A percentile compares a stretch with the other conserved stretches of the same genome.
Conservation (phyloP, 2,797 vertebrate species). For the Pampus argenteus region DNA sequence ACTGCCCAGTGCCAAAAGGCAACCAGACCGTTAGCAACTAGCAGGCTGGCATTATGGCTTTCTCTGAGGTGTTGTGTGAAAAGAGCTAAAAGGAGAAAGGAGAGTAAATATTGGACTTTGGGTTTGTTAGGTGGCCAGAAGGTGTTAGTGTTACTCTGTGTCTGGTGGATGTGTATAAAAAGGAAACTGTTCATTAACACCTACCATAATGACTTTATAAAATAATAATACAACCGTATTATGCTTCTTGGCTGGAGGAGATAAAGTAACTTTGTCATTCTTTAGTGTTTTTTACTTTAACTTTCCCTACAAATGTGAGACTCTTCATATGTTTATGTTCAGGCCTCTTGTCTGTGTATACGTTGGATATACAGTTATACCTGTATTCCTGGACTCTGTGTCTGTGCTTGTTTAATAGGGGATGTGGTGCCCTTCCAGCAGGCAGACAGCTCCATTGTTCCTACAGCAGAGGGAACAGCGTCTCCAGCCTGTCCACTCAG, state of each 20-base stretch:
- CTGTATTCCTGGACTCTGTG: conserved; percentile 13
- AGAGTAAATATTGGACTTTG: background rate
- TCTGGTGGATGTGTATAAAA: background rate
- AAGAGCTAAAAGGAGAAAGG: background rate
- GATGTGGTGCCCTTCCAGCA: conserved; percentile 61
- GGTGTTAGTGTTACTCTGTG: background rate
- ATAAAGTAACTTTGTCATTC: background rate
- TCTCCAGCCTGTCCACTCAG: conserved; percentile 77
- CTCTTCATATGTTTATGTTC: conserved; percentile 12
- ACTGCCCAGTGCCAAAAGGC: background rate
- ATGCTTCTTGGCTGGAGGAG: background rate
- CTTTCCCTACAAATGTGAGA: background rate
- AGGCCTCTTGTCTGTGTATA: conserved; percentile 5
- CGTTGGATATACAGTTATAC: conserved; percentile 10
- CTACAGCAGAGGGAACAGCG: conserved; percentile 65
- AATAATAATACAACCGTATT: background rate
- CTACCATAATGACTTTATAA: background rate
- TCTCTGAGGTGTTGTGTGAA: too few relatives aligned
- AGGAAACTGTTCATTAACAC: background rate
- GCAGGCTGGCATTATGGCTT: background rate
- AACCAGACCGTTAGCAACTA: background rate
- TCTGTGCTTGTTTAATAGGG: conserved; percentile 41
- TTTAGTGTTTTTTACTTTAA: conserved; percentile 1
- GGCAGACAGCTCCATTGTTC: conserved; percentile 76
- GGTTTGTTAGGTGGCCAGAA: background rate